Conservation (phyloP, 2,113 vertebrate genomes). For the Pseudorhombus dupliciocellatus region DNA sequence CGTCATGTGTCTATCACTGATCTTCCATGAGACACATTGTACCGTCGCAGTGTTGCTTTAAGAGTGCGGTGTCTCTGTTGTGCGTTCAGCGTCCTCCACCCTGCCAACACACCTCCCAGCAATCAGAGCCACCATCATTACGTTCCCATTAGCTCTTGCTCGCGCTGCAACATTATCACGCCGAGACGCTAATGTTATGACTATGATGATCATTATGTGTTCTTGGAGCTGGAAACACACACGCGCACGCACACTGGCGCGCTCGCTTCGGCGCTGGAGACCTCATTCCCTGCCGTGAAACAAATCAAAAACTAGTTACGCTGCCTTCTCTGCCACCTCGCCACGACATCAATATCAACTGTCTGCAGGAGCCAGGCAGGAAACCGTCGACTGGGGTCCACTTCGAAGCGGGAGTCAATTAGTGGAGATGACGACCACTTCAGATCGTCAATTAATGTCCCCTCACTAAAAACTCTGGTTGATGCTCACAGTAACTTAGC, state of each 20-base stretch:
- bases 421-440: slow-evolving; percentile 54
- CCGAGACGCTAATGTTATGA: slow-evolving; percentile 61
- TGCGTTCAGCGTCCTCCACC: neutral
- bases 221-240: slow-evolving; percentile 26
- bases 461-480: slow-evolving; percentile 52
- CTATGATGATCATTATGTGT: slow-evolving; percentile 52
- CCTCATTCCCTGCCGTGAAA: slow-evolving; percentile 60
- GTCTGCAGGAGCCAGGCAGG: slow-evolving; percentile 28
- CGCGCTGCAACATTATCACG: slow-evolving; percentile 51
- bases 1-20: neutral
- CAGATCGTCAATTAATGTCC: slow-evolving; percentile 52
- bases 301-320: slow-evolving; percentile 76
- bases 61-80: neutral
- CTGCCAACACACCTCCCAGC: slow-evolving; percentile 21
- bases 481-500: slow-evolving; percentile 38
- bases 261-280: slow-evolving; percentile 22
- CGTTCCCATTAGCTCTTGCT: slow-evolving; percentile 65
- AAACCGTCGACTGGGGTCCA: slow-evolving; percentile 34
- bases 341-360: slow-evolving; percentile 46
- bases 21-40: neutral
- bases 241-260: neutral
- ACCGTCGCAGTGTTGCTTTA: too few species aligned
- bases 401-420: slow-evolving; percentile 65
- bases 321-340: slow-evolving; percentile 26
- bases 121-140: slow-evolving; percentile 64